Base-by-base conservation (phyloP, 1,140 invertebrate species). In the Meloidogyne floridensis region DNA sequence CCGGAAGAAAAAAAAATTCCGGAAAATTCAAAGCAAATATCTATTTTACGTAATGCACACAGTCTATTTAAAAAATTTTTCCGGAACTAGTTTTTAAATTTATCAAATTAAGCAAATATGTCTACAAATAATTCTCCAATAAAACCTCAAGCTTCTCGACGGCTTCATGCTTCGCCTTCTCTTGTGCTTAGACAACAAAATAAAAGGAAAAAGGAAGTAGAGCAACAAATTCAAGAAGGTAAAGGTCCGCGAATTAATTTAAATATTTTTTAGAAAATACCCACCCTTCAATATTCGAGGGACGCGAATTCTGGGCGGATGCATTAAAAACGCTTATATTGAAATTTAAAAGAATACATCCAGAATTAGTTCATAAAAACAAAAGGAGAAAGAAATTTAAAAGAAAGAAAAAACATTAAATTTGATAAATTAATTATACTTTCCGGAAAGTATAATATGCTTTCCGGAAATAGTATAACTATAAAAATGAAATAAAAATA, bases 291-390 rank as follows among this genome's bases (percentile, higher is more conserved):
- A 65, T 18, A n/a, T 8, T 65, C 2, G 32, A 4, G 15, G 59
- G 77, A 43, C 54, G 9, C 13, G 43, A 79, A 51, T 79, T 72
- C 72, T 79, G 77, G 77, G 18, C 43, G 3, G 72, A 79, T 79
- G 77, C 77, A 20, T 72, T 79, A 69, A 72, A 69, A 43, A 79
- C 77, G 7, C 43, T 79, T 42, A 18, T 79, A 72, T 53, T 79
- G 3, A 65, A 79, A 79, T 79, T 79, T 47, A 42, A 65, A 69
- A 32, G 32, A 72, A 72, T 65, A 8, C 65, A 79, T 69, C 77
- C 77, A 18, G 77, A 79, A 79, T 53, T 79, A 72, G 51, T 71
- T 51, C 32, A 32, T 32, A 32, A 32, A 32, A 79, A 74, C 7
- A 5, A 6, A 74, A 74, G n/a, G 15, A n/a, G 15, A 74, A 74